Evolutionary conservation across 2,888 invertebrate species (phyloP).

Genomic region (Myopa testacea): DNA sequence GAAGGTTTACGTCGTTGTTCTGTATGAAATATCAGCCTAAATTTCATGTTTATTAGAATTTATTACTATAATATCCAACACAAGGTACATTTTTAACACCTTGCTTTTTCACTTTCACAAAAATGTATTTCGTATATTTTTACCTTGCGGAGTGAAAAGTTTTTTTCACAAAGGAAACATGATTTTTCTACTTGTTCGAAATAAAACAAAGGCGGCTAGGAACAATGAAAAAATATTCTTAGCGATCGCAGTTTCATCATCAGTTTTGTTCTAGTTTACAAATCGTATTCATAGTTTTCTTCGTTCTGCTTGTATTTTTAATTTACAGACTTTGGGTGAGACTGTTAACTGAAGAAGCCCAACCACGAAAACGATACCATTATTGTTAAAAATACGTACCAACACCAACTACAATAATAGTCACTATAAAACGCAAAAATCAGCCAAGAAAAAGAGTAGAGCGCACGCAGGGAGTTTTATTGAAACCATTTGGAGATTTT

Average conservation of each 20-base stretch:
- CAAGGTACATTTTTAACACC: too few species aligned
- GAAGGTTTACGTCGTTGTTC: too few species aligned
- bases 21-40: too few species aligned
- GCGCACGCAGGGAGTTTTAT: constrained; percentile 10
- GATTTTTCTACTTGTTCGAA: constrained; percentile 32
- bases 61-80: too few species aligned
- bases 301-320: constrained; percentile 31
- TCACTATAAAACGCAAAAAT: constrained; percentile 18
- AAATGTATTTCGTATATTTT: not conserved
- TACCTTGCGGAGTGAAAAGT: not conserved
- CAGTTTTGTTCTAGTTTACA: constrained; percentile 26
- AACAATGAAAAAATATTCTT: constrained; percentile 26
- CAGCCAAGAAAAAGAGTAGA: not conserved
- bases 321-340: constrained; percentile 60
- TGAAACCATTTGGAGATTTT: constrained; percentile 7
- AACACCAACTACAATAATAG: constrained; percentile 46
- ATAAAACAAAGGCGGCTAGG: constrained; percentile 11
- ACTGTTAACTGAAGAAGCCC: constrained; percentile 57
- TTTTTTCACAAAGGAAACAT: constrained; percentile 20
- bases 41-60: too few species aligned
- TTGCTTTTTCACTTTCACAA: not conserved
- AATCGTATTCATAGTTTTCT: constrained; percentile 17
- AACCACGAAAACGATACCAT: constrained; percentile 33
- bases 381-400: constrained; percentile 44
- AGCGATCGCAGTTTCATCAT: not conserved